Base-by-base conservation (phyloP, 2,888 invertebrate genomes). In the Crematogaster levior region DNA sequence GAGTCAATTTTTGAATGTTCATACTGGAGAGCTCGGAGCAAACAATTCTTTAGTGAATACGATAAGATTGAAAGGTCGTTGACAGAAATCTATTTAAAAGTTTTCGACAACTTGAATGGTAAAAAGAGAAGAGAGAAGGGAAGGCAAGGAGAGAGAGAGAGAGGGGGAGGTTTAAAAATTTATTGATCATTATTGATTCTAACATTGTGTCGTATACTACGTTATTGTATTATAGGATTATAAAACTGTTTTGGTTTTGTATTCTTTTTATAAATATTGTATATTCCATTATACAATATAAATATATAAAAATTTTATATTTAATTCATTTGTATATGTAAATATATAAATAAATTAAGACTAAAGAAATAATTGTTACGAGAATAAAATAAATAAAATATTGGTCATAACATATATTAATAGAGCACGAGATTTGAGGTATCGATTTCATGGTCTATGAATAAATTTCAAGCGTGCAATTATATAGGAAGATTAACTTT, bases 401-500 rank as follows among this genome's bases (percentile, higher is more conserved):
- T 51, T 51, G 3, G 3, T 51, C 34, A 61, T 18, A 34, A 74
- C 1, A 46, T 12, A 48, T 37, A 34, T 27, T 40, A 46, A 48
- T 48, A 34, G 12, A 27, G 10, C n/a, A 27, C 3, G 34, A n/a
- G 34, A 48, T 48, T 58, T 66, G 27, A 9, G 1, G 1, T 60
- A 34, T 73, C 56, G 58, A 79, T 60, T 72, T 65, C 10, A 53
- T 30, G 30, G 43, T 73, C n/a, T 43, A 27, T 40, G 51, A 51
- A 53, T 53, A 65, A 75, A 75, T 63, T 60, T 46, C 27, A 9
- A 65, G 51, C 66, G 40, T 40, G 53, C 10, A 37, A 75, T 53
- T 65, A 63, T 53, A 65, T 75, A 9, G 40, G 27, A 21, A 75
- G 40, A 75, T 75, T 53, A 75, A 75, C 40, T 75, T 75, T 15